phyloP scores from a whole-genome alignment of 2,888 invertebrate genomes.

The Drosophila testacea region DNA sequence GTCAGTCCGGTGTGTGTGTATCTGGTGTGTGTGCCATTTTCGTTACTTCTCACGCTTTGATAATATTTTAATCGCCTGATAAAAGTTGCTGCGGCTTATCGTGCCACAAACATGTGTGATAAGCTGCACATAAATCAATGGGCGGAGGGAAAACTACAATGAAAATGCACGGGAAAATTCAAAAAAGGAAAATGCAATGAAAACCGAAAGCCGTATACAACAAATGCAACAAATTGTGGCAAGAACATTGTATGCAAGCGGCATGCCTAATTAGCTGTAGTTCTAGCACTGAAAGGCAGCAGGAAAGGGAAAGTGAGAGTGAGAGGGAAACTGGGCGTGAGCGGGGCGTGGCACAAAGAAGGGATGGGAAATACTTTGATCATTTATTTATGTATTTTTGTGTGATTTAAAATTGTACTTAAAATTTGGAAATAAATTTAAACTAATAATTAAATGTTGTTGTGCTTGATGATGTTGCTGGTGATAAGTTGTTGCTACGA shows the following conservation, averaged over 20 bases:
- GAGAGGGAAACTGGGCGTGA: no score
- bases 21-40: constrained; percentile 28
- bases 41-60: constrained; percentile 39
- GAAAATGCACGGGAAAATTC: neutral
- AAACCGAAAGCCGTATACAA: neutral
- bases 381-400: no score
- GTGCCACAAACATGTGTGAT: constrained; percentile 44
- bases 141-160: constrained; percentile 2
- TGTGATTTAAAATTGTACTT: no score
- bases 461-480: no score
- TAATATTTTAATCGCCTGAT: constrained; percentile 65
- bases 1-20: constrained; percentile 3
- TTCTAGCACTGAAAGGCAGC: no score
- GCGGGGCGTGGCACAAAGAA: no score
- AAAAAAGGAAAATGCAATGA: neutral
- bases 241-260: neutral
- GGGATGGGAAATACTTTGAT: no score
- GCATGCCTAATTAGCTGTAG: neutral
- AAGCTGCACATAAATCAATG: constrained; percentile 46
- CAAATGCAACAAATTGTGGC: constrained; percentile 8
- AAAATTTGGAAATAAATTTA: no score
- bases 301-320: neutral
- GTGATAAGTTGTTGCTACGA: no score
- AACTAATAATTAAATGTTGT: no score
- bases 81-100: constrained; percentile 53